Evolutionary conservation across 2,113 vertebrate genomes (phyloP), one percentile per base, ranked within the genome.

Genomic region (Scalopus aquaticus): DNA sequence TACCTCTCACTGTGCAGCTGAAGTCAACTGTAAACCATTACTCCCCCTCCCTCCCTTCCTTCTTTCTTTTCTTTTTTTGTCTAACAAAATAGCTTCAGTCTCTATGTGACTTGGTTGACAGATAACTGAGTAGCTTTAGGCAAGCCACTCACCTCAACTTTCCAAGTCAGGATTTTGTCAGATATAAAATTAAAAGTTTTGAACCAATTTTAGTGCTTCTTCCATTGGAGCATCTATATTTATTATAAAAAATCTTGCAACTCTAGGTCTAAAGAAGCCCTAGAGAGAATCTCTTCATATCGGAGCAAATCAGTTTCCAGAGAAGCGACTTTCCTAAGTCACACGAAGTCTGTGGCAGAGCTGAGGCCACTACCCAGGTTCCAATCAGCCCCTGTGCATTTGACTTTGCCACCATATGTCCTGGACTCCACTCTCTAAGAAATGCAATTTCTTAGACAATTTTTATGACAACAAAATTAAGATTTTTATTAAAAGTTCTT

Each of bases 351-450:
- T 20, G 19, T 4, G 16, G 42, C 9, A 20, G 30, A 58, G 60
- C 3, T 28, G 35, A 32, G 42, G 15, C 22, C 42, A 20, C 49
- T 24, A 44, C 3, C 0, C 0, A 1, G 28, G 12, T 51, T 26
- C 35, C 26, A 42, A 11, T 28, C 76, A 19, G 51, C 35, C 17
- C 5, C 15, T 1, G 17, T 6, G 62, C 44, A 28, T n/a, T 64
- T 24, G 28, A 30, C 56, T 56, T 78, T 6, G 1, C 44, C n/a
- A 9, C 16, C 4, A 5, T 26, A 0, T 4, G 16, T 70, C 60
- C 35, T 70, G 6, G 10, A 32, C 10, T 22, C n/a, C 35, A 30
- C 32, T 60, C 56, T 17, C 20, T 26, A 62, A 90, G n/a, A 37
- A 78, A 10, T 22, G 2, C 24, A 54, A 44, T 9, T 44, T n/a